Conservation (phyloP, 2,113 vertebrate species). For the Ochotona curzoniae region DNA sequence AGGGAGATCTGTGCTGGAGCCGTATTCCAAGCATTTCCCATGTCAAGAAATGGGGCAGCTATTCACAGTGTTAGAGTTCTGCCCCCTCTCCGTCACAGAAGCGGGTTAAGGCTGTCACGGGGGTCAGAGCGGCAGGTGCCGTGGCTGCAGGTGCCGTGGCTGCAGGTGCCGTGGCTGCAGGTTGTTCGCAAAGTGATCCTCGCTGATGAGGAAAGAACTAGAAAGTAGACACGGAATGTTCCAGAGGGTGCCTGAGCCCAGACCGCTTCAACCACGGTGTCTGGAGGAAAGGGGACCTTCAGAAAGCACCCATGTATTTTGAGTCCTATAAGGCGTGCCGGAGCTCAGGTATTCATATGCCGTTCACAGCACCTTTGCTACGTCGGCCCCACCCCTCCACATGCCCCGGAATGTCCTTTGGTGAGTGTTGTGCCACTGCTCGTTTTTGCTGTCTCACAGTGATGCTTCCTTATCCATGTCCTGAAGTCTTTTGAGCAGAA, state of each 20-base stretch:
- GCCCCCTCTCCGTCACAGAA: neutral
- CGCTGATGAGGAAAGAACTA: neutral
- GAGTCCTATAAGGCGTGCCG: constrained; percentile 29
- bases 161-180: too few species aligned
- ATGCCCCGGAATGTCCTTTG: neutral
- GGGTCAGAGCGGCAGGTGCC: neutral
- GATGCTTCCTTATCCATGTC: neutral
- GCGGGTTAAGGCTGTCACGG: too few species aligned
- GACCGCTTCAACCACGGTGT: neutral
- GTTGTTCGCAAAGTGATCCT: too few species aligned
- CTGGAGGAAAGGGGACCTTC: constrained; percentile 25
- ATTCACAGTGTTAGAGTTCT: neutral
- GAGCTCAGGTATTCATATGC: constrained; percentile 8
- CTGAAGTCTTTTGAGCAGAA: neutral
- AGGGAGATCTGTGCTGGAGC: constrained; percentile 1
- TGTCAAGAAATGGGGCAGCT: constrained; percentile 10
- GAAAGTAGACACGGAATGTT: neutral
- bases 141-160: too few species aligned
- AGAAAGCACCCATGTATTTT: constrained; percentile 29
- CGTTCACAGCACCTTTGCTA: neutral
- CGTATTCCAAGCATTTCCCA: constrained; percentile 35
- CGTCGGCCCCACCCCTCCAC: neutral
- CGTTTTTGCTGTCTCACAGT: neutral
- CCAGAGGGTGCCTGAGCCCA: neutral
- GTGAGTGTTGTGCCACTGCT: neutral